Evolutionary conservation across 2,888 invertebrate genomes (phyloP), one percentile per base, ranked within the genome.

Genomic region (Orthosia incerta): DNA sequence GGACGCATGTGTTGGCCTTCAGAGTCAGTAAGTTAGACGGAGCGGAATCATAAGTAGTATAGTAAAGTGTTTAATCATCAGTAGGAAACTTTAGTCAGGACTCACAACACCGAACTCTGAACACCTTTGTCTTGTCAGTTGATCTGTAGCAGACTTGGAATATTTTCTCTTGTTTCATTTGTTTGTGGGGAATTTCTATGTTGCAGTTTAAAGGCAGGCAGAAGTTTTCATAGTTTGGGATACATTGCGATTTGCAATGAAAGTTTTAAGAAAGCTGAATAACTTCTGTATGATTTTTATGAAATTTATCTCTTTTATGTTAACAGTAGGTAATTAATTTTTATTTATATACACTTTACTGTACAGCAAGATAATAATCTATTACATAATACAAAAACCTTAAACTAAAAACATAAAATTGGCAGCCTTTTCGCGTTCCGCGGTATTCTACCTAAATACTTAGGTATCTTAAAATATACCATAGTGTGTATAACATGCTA

Each of bases 51-150:
- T 23, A 59, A 57, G 57, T 68, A 67, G 65, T 50, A 31, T n/a
- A 84, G 69, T 79, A 78, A 79, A 79, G 86, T 89, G 89, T 90
- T 90, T 89, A 88, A 90, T 90, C 81, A 84, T 87, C 83, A 83
- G 87, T 78, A 81, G 82, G 85, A 88, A 86, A 86, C 87, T 85
- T 87, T 86, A 86, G 84, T 87, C 82, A 86, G 86, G 87, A n/a
- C n/a, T n/a, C n/a, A n/a, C n/a, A 85, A 77, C 80, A 79, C 84
- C 79, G 80, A 65, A 83, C 81, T 76, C 85, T 73, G 84, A 79
- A 82, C 68, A 83, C 81, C 76, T 86, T 72, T 78, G 76, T 87
- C 84, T 85, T 61, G 45, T 73, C 53, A 18, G 57, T 62, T 74
- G 16, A 62, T 5, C 57, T 69, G 69, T 55, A 31, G 50, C 7